Conservation (phyloP, 2,797 vertebrate species). For the Agapornis canus region DNA sequence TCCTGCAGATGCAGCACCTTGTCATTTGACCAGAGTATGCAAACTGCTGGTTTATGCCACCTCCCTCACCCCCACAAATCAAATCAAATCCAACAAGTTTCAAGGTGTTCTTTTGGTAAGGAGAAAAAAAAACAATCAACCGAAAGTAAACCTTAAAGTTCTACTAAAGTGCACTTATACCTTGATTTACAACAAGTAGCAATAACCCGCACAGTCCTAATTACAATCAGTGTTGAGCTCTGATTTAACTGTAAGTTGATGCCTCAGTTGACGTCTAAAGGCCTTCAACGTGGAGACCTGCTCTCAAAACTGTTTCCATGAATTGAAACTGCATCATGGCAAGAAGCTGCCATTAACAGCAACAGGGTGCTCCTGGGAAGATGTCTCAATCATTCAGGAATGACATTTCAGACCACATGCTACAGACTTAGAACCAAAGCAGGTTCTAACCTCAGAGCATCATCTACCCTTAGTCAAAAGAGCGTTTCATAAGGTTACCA, state of each 20-base stretch:
- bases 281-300: not conserved
- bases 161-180: not conserved
- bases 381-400: not conserved
- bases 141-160: not conserved
- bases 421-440: not conserved
- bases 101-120: not conserved
- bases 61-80: not conserved
- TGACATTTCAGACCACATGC: not conserved
- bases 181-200: not conserved
- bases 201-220: not conserved
- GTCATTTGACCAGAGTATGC: not conserved
- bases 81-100: not conserved
- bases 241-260: not conserved
- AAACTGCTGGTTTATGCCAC: not conserved
- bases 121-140: not conserved
- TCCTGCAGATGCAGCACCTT: not conserved
- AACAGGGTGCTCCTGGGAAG: not conserved
- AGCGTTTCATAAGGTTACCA: not conserved
- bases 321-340: not conserved
- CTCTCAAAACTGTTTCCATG: not conserved
- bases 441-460: not conserved
- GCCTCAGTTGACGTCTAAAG: not conserved
- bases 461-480: not conserved
- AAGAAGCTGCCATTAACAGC: not conserved
- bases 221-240: not conserved